These are phyloP conservation scores for Danaus melanippus DNA, from an alignment of 1,140 invertebrate species.

Conservation along the genomic window DNA sequence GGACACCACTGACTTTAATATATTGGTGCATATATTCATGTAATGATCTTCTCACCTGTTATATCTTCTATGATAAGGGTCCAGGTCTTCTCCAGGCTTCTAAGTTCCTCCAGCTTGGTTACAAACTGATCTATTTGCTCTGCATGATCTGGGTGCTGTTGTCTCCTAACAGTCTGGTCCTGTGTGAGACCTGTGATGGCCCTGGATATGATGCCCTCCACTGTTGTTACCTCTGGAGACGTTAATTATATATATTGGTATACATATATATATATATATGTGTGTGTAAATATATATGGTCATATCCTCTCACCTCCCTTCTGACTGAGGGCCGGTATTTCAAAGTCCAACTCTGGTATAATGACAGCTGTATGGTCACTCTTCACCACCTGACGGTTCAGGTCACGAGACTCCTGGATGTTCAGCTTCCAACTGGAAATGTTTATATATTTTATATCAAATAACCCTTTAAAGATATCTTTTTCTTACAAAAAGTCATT, in stretches of 20 bases:
- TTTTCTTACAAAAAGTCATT: background rate
- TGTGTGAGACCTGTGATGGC: conserved; percentile 83
- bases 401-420: conserved; percentile 74
- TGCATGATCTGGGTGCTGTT: conserved; percentile 82
- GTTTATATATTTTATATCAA: conserved; percentile 8
- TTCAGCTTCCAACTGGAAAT: conserved; percentile 45
- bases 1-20: too few species aligned
- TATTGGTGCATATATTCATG: too few species aligned
- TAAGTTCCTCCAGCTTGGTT: conserved; percentile 77
- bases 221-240: conserved; percentile 88
- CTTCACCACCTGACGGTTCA: conserved; percentile 94
- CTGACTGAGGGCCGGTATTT: conserved; percentile 89
- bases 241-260: background rate
- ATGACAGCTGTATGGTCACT: conserved; percentile 88
- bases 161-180: conserved; percentile 80
- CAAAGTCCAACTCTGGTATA: conserved; percentile 94
- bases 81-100: conserved; percentile 78
- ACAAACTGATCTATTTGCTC: conserved; percentile 87
- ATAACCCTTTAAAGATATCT: background rate
- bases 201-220: conserved; percentile 92
- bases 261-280: too few species aligned
- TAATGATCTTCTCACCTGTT: conserved; percentile 65
- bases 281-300: too few species aligned
- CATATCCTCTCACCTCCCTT: conserved; percentile 82
- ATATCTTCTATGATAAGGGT: conserved; percentile 91